A percentile compares a stretch with the other conserved stretches of the same genome.
Conservation (phyloP, 2,113 vertebrate species). For the Myotis davidii region DNA sequence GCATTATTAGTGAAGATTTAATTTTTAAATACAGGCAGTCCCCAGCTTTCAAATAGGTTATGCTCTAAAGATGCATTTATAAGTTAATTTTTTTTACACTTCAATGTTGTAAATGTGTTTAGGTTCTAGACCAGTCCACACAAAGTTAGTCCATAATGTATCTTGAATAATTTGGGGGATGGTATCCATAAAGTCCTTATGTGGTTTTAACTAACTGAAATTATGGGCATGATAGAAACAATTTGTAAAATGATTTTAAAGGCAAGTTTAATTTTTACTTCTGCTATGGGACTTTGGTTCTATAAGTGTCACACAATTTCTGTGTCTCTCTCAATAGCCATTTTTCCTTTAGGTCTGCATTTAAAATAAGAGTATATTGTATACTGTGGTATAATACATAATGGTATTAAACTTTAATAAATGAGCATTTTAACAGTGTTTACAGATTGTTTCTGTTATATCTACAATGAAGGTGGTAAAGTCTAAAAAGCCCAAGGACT, state of each 20-base stretch:
- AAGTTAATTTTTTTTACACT: background rate
- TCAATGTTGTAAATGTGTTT: slow-evolving; percentile 44
- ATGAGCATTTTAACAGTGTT: slow-evolving; percentile 54
- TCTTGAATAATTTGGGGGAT: slow-evolving; percentile 1
- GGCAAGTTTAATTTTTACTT: slow-evolving; percentile 51
- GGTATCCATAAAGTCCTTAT: slow-evolving; percentile 57
- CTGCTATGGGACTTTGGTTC: background rate
- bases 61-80: slow-evolving; percentile 42
- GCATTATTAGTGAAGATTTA: slow-evolving; percentile 11
- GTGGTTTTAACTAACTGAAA: slow-evolving; percentile 55
- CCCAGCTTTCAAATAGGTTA: slow-evolving; percentile 19
- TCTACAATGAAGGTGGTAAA: slow-evolving; percentile 48
- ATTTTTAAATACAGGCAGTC: slow-evolving; percentile 45
- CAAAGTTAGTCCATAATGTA: slow-evolving; percentile 30
- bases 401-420: slow-evolving; percentile 64
- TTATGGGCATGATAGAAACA: slow-evolving; percentile 52
- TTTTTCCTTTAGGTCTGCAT: slow-evolving; percentile 43
- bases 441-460: slow-evolving; percentile 58
- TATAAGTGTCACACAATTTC: background rate
- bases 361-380: slow-evolving; percentile 52
- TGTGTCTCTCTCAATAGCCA: slow-evolving; percentile 30
- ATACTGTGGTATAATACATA: slow-evolving; percentile 4
- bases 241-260: slow-evolving; percentile 57
- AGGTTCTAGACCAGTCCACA: background rate
- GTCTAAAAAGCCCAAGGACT: slow-evolving; percentile 61